Conservation (phyloP, 2,797 vertebrate species). For the Lagocephalus sceleratus region DNA sequence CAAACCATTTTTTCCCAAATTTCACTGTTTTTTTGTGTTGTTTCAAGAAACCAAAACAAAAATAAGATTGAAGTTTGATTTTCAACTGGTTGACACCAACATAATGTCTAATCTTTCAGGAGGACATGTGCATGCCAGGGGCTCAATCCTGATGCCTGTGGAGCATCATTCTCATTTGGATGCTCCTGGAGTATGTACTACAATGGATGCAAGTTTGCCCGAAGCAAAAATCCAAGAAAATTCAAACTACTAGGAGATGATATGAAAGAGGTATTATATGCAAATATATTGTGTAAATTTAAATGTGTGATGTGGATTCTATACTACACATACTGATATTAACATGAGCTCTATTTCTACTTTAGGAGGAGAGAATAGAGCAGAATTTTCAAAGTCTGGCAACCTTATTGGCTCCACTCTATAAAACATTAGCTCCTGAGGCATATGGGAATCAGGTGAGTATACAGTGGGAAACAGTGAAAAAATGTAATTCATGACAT, state of each 20-base stretch:
- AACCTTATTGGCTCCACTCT: constrained; percentile 87
- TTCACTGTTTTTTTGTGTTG: background rate
- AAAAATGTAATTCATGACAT: background rate
- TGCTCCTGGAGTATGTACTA: constrained; percentile 99
- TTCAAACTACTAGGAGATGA: constrained; percentile 96
- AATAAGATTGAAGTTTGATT: background rate
- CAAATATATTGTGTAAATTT: background rate
- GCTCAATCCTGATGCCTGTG: constrained; percentile 87
- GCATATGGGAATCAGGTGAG: constrained; percentile 94
- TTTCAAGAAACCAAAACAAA: background rate
- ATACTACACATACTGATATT: background rate
- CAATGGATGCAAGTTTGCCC: constrained; percentile 98
- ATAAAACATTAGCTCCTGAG: constrained; percentile 94
- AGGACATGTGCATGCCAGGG: constrained; percentile 98
- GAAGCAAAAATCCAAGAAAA: constrained; percentile 97
- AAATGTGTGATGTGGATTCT: background rate
- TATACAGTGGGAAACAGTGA: constrained; percentile 11
- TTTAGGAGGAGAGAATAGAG: constrained; percentile 93
- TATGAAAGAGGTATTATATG: constrained; percentile 85
- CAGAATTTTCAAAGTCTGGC: constrained; percentile 89
- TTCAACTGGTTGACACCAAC: background rate
- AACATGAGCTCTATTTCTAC: constrained; percentile 11
- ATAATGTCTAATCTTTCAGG: constrained; percentile 61
- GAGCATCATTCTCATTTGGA: constrained; percentile 98
- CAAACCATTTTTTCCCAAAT: background rate